Percentiles rank a stretch among this genome's conserved stretches.
Conservation (phyloP, 2,888 invertebrate species). For the Sericinus montela region DNA sequence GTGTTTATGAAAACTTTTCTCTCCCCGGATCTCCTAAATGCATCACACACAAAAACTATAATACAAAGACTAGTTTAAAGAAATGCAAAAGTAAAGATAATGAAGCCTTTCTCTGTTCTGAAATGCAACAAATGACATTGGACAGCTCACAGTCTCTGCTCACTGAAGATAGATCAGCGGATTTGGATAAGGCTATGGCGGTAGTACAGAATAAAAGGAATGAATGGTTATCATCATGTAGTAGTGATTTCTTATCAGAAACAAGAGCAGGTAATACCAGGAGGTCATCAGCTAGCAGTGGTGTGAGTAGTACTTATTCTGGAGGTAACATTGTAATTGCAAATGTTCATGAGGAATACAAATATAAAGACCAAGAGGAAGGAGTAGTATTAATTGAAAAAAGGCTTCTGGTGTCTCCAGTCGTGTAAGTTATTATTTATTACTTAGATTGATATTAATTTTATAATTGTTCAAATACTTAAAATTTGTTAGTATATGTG, state of each 20-base stretch:
- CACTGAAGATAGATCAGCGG: conserved; percentile 35
- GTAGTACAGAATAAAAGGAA: conserved; percentile 64
- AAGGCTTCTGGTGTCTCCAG: conserved; percentile 73
- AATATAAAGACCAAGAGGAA: conserved; percentile 85
- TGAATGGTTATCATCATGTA: conserved; percentile 52
- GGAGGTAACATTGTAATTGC: conserved; percentile 70
- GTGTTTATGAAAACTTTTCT: conserved; percentile 66
- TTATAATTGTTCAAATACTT: not conserved
- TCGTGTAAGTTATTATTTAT: conserved; percentile 61
- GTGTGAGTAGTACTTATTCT: conserved; percentile 63
- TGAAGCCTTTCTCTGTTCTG: conserved; percentile 20
- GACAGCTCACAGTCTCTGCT: conserved; percentile 31
- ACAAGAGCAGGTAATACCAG: conserved; percentile 50
- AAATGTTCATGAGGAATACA: conserved; percentile 85
- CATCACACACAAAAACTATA: conserved; percentile 62
- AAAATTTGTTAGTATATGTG: not conserved
- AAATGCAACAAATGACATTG: conserved; percentile 25
- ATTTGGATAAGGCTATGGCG: conserved; percentile 54
- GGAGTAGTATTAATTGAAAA: conserved; percentile 85
- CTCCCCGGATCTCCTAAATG: conserved; percentile 62
- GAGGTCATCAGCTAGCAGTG: conserved; percentile 67
- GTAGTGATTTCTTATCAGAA: conserved; percentile 31
- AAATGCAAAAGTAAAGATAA: conserved; percentile 29
- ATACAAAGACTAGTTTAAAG: conserved; percentile 53
- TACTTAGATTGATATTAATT: not conserved